phyloP scores from a whole-genome alignment of 2,113 vertebrate genomes.

The Rallus limicola region DNA sequence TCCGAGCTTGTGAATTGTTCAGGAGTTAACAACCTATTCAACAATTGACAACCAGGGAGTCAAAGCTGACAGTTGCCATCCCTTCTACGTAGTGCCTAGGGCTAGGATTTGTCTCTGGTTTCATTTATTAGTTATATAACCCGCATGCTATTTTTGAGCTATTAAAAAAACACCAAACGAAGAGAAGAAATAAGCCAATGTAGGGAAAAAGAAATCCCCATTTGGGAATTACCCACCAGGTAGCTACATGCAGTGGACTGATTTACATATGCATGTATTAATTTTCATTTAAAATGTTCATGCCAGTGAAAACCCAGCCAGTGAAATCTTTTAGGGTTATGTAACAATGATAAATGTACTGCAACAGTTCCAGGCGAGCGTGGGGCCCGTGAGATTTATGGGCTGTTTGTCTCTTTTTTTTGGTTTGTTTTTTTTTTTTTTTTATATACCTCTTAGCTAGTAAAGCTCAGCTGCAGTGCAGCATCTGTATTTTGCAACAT shows the following conservation, averaged over 20 bases:
- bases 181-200: neutral
- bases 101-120: constrained; percentile 52
- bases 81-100: neutral
- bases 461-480: constrained; percentile 2
- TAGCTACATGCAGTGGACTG: neutral
- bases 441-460: neutral
- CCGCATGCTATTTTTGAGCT: constrained; percentile 23
- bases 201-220: constrained; percentile 6
- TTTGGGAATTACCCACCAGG: constrained; percentile 1
- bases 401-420: neutral
- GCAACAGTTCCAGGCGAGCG: neutral
- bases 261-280: neutral
- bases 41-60: neutral
- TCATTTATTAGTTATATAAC: constrained; percentile 58
- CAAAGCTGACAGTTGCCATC: constrained; percentile 41
- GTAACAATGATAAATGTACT: constrained; percentile 45
- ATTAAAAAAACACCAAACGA: neutral
- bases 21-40: constrained; percentile 14
- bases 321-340: neutral
- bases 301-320: neutral
- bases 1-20: constrained; percentile 21
- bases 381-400: neutral
- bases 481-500: neutral
- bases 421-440: neutral
- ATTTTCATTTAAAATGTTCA: neutral